phyloP scores from a whole-genome alignment of 1,140 invertebrate genomes.

The Luehdorfia chinensis region DNA sequence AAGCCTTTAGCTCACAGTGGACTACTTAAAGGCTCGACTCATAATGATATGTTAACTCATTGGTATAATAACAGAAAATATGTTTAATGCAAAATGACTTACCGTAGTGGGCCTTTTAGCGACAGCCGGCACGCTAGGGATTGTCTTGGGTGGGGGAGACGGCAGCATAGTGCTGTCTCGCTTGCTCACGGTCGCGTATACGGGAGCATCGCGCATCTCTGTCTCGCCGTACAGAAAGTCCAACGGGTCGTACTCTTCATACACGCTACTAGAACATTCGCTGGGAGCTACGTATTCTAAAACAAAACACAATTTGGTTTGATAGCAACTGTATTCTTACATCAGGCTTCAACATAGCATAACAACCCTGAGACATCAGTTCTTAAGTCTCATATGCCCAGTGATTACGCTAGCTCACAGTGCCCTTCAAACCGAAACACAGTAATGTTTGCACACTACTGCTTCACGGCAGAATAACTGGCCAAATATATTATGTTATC shows the following conservation, averaged over 20 bases:
- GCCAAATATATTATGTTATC: too few species aligned
- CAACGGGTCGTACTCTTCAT: constrained; percentile 91
- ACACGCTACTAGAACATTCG: constrained; percentile 83
- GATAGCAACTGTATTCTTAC: not conserved
- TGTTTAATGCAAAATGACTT: constrained; percentile 32
- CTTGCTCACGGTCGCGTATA: constrained; percentile 86
- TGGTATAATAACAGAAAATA: too few species aligned
- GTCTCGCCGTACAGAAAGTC: constrained; percentile 89
- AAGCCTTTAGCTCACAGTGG: too few species aligned
- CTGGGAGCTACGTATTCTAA: constrained; percentile 71
- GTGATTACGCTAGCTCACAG: too few species aligned
- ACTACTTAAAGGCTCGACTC: too few species aligned
- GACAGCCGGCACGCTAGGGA: constrained; percentile 51
- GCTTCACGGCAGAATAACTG: too few species aligned
- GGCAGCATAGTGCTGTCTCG: constrained; percentile 81
- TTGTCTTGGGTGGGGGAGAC: constrained; percentile 73
- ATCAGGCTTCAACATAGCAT: not conserved
- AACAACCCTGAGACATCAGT: too few species aligned
- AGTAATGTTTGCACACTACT: too few species aligned
- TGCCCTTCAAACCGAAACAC: too few species aligned
- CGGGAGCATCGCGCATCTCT: constrained; percentile 85
- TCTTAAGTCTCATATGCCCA: too few species aligned
- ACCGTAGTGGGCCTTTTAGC: constrained; percentile 59
- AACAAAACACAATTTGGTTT: not conserved
- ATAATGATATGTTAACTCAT: too few species aligned